phyloP scores from a whole-genome alignment of 2,113 vertebrate species.

The Chrysemys picta region DNA sequence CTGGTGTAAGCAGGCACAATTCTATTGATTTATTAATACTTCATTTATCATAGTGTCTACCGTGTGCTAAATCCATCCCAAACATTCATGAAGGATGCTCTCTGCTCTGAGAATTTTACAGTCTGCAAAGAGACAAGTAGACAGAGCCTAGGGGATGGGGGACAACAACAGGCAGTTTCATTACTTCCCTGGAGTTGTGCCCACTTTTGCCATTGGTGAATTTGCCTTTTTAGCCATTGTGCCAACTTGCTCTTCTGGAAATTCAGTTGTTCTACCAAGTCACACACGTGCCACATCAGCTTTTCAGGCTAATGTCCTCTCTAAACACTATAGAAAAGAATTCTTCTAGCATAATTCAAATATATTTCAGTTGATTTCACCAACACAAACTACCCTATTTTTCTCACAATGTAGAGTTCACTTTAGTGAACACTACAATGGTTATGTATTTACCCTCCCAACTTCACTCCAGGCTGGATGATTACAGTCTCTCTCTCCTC shows the following conservation, averaged over 20 bases:
- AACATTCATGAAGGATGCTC: not conserved
- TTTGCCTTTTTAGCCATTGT: rapidly evolving
- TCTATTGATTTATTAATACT: not conserved
- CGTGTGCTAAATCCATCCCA: not conserved
- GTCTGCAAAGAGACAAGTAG: not conserved
- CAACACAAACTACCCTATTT: rapidly evolving
- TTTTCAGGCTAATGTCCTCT: not conserved
- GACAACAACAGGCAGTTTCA: rapidly evolving
- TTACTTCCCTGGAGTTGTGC: rapidly evolving
- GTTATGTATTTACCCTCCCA: not conserved
- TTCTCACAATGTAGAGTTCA: rapidly evolving
- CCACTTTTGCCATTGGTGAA: not conserved
- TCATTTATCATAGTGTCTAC: not conserved
- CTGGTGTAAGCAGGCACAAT: not conserved
- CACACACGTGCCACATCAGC: rapidly evolving
- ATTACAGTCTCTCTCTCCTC: conserved; percentile 50
- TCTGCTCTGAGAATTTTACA: not conserved
- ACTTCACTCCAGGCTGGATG: conserved; percentile 5
- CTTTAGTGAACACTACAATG: not conserved
- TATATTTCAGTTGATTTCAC: not conserved
- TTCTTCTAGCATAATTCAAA: not conserved
- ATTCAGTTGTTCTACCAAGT: rapidly evolving
- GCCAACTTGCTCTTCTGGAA: not conserved
- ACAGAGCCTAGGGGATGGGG: not conserved
- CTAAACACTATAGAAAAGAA: not conserved